Conservation (phyloP, 2,888 invertebrate genomes). For the Syrista parreyssii region DNA sequence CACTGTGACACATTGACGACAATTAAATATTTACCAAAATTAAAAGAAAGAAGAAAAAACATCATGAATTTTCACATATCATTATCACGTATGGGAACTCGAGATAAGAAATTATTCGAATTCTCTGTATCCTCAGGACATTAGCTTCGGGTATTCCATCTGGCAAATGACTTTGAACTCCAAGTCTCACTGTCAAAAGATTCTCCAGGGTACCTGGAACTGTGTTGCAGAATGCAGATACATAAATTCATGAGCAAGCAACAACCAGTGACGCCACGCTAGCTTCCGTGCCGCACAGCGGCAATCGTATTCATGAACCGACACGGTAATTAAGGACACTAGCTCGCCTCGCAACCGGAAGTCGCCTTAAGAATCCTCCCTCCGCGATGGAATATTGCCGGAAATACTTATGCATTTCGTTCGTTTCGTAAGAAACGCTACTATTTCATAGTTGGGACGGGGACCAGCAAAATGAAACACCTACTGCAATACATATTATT, state of each 20-base stretch:
- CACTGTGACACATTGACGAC: background rate
- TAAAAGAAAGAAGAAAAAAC: no score
- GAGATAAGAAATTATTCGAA: no score
- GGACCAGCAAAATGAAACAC: no score
- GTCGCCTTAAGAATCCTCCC: slow-evolving; percentile 64
- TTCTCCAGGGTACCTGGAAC: slow-evolving; percentile 48
- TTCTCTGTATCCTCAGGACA: no score
- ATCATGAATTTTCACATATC: no score
- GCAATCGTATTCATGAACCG: slow-evolving; percentile 67
- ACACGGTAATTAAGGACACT: slow-evolving; percentile 67
- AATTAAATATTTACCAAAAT: no score
- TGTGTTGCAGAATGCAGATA: slow-evolving; percentile 64
- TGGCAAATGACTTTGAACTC: no score
- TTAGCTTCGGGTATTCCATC: no score
- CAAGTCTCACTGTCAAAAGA: slow-evolving; percentile 1
- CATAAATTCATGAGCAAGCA: slow-evolving; percentile 66
- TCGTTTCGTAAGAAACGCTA: slow-evolving; percentile 54
- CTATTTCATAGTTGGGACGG: slow-evolving; percentile 33
- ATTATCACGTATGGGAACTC: no score
- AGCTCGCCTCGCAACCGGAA: slow-evolving; percentile 64
- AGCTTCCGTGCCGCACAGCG: slow-evolving; percentile 61
- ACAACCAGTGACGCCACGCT: slow-evolving; percentile 66
- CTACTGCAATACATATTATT: no score
- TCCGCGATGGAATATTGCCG: slow-evolving; percentile 57
- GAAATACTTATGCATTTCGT: slow-evolving; percentile 65